Conservation (phyloP, 2,797 vertebrate genomes). For the Serranus cabrilla region DNA sequence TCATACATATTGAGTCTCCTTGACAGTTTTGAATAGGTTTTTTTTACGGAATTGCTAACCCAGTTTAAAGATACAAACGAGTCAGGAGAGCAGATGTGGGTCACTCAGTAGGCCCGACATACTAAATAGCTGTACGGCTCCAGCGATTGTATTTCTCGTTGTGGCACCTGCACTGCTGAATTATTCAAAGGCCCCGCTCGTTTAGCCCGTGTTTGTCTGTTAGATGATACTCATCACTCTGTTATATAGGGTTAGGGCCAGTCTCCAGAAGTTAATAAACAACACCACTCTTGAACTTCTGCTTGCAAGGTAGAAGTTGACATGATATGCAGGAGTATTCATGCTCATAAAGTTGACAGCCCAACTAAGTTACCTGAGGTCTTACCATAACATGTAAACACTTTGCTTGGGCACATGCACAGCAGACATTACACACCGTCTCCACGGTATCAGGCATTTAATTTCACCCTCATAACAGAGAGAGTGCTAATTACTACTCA, state of each 20-base stretch:
- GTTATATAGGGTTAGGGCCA: slow-evolving; percentile 45
- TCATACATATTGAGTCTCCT: fast-evolving
- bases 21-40: not conserved
- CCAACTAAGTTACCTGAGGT: not conserved
- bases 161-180: slow-evolving; percentile 75
- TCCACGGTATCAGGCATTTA: slow-evolving; percentile 1
- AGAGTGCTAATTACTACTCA: not conserved
- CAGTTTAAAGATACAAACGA: not conserved
- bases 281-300: slow-evolving; percentile 6
- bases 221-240: slow-evolving; percentile 73
- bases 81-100: slow-evolving; percentile 53
- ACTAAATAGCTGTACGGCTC: slow-evolving; percentile 53
- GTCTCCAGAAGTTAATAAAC: slow-evolving; percentile 33
- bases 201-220: slow-evolving; percentile 72
- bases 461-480: not conserved
- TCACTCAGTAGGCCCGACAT: slow-evolving; percentile 66
- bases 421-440: slow-evolving; percentile 1
- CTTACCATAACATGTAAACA: not conserved
- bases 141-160: slow-evolving; percentile 80
- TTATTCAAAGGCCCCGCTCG: slow-evolving; percentile 78
- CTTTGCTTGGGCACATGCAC: not conserved
- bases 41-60: not conserved
- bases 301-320: slow-evolving; percentile 18
- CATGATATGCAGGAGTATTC: slow-evolving; percentile 18
- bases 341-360: slow-evolving; percentile 4